phyloP scores from a whole-genome alignment of 2,113 vertebrate species.

The Gymnarchus niloticus region DNA sequence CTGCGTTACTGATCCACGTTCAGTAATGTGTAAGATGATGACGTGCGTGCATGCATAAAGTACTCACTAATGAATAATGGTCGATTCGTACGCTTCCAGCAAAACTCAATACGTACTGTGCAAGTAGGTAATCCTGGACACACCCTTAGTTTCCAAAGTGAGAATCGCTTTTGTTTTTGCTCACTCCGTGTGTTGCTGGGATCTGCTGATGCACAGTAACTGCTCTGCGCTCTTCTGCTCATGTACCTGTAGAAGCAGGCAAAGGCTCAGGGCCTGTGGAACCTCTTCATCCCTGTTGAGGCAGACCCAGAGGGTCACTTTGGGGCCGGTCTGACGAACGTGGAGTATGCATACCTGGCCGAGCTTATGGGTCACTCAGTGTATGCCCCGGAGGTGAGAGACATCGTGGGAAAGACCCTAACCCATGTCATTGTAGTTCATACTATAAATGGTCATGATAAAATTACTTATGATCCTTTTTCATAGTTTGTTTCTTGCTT shows the following conservation, averaged over 20 bases:
- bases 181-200: too few species aligned
- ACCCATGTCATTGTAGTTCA: not conserved
- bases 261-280: conserved; percentile 56
- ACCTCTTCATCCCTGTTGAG: conserved; percentile 58
- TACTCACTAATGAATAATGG: too few species aligned
- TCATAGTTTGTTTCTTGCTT: not conserved
- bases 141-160: too few species aligned
- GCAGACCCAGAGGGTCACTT: conserved; percentile 51
- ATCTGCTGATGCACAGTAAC: not conserved
- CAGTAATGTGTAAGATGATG: too few species aligned
- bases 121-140: too few species aligned
- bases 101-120: too few species aligned
- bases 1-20: too few species aligned
- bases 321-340: conserved; percentile 54
- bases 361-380: conserved; percentile 58
- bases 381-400: conserved; percentile 52
- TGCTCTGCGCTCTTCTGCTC: not conserved
- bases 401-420: not conserved
- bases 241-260: conserved; percentile 49
- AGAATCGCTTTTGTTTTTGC: too few species aligned
- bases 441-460: not conserved
- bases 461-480: too few species aligned
- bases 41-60: too few species aligned
- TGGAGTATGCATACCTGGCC: conserved; percentile 54
- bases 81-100: too few species aligned